A percentile compares a stretch with the other conserved stretches of the same genome.
These are phyloP conservation scores for Lophotis ruficrista DNA, from an alignment of 2,113 vertebrate species.

Conservation along the genomic window DNA sequence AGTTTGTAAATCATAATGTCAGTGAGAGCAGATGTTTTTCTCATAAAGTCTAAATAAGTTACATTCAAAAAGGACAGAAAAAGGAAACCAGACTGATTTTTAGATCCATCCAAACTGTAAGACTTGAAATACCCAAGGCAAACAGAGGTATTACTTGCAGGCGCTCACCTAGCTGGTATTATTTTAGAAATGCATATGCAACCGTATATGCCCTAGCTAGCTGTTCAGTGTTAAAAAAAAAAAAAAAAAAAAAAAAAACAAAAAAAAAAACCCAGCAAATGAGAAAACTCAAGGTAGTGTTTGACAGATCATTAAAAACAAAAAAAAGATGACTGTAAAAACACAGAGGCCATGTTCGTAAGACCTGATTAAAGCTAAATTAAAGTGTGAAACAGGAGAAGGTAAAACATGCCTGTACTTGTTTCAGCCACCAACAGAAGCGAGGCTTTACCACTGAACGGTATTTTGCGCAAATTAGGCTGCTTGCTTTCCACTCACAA, in stretches of 20 bases:
- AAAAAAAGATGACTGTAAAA: background rate
- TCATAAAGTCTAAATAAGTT: background rate
- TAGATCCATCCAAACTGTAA: background rate
- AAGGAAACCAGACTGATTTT: background rate
- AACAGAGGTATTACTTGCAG: background rate
- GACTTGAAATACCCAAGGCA: background rate
- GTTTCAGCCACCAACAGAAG: background rate
- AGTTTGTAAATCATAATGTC: background rate
- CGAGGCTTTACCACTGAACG: fast-evolving
- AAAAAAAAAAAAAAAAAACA: too few species aligned
- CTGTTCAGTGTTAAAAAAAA: background rate
- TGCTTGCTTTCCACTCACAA: background rate
- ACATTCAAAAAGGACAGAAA: background rate
- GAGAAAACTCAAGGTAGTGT: background rate
- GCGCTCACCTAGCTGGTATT: fast-evolving
- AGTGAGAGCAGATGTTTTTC: background rate
- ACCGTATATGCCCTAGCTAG: background rate
- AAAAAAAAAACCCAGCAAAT: background rate
- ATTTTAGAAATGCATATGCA: background rate
- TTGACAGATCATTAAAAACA: background rate
- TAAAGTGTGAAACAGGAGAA: background rate
- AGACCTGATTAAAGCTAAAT: background rate
- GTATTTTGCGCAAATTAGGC: background rate
- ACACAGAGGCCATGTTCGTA: background rate
- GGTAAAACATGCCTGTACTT: background rate